Base-by-base conservation (phyloP, 2,888 invertebrate species). In the Pristionchus exspectatus region DNA sequence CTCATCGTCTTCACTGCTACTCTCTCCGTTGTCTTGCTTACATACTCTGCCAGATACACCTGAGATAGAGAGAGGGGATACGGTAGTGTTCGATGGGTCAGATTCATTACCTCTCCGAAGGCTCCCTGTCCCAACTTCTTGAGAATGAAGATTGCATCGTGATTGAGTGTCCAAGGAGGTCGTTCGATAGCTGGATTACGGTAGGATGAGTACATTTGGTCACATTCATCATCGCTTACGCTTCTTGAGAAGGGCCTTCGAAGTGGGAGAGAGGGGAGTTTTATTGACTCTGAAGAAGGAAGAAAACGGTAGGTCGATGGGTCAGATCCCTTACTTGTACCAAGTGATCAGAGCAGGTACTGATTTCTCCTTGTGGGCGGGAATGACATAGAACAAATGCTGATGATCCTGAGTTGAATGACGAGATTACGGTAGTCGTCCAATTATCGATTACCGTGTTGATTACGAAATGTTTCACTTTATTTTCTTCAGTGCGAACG, bases 1-100 rank as follows among this genome's bases (percentile, higher is more conserved):
- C 92, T 87, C 93, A 94, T 94, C 83, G 94, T 94, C 90, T 94
- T 94, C 74, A 94, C 94, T 18, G 94, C 94, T 44, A 93, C 93
- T 69, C 93, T 92, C 77, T 91, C 88, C 91, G 90, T 90, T 38
- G 90, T 87, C 21, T 91, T 92, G 30, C 83, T 88, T 2, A 81
- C 90, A 81, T 91, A 92, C 66, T 93, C 93, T 16, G 93, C 93
- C 66, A 92, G 89, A 21, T 90, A 93, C 0, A 92, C 92, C 91
- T 92, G n/a, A n/a, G 38, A 74, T 0, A n/a, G 63, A 92, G 92
- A 92, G 69, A 93, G 88, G 72, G 72, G 21, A 93, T 2, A 92
- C 92, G 90, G 59, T 59, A 59, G 59, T 59, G 59, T 59, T 59
- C 59, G 59, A 30, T 72, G 72, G 38, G 30, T 30, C 21, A 18